These are phyloP conservation scores for Plutella xylostella DNA, from an alignment of 2,888 invertebrate genomes.

Conservation along the genomic window DNA sequence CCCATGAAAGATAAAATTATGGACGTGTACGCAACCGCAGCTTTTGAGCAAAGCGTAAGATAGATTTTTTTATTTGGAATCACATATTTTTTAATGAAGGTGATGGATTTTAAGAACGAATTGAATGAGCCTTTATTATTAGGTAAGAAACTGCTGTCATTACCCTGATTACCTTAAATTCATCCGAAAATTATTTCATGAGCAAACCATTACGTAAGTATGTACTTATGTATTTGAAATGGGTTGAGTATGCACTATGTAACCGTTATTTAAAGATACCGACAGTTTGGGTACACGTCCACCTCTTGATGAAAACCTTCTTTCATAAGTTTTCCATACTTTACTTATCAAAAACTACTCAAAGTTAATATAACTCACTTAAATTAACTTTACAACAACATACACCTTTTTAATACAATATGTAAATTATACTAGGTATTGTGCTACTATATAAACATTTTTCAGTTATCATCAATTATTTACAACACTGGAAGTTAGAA, in stretches of 20 bases:
- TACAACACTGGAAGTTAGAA: conserved; percentile 36
- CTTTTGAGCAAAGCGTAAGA: background rate
- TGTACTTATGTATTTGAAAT: too few relatives aligned
- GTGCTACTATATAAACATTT: conserved; percentile 39
- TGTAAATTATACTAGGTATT: background rate
- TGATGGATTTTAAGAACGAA: too few relatives aligned
- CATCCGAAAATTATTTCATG: too few relatives aligned
- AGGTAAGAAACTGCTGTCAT: background rate
- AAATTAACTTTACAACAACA: conserved; percentile 61
- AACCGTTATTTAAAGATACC: background rate
- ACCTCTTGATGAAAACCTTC: conserved; percentile 18
- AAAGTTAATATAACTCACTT: conserved; percentile 51
- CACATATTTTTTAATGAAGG: too few relatives aligned
- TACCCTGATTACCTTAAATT: conserved; percentile 65
- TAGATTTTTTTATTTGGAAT: background rate
- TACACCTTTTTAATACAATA: conserved; percentile 29
- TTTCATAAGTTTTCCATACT: conserved; percentile 39
- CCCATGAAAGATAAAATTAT: conserved; percentile 24
- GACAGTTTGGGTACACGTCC: conserved; percentile 41
- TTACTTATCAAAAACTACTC: conserved; percentile 69
- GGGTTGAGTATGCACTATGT: background rate
- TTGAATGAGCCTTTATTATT: background rate
- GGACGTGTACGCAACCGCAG: background rate
- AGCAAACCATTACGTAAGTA: too few relatives aligned
- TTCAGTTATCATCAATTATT: conserved; percentile 38